phyloP scores from a whole-genome alignment of 2,797 vertebrate genomes.

The Diplodus sargus region DNA sequence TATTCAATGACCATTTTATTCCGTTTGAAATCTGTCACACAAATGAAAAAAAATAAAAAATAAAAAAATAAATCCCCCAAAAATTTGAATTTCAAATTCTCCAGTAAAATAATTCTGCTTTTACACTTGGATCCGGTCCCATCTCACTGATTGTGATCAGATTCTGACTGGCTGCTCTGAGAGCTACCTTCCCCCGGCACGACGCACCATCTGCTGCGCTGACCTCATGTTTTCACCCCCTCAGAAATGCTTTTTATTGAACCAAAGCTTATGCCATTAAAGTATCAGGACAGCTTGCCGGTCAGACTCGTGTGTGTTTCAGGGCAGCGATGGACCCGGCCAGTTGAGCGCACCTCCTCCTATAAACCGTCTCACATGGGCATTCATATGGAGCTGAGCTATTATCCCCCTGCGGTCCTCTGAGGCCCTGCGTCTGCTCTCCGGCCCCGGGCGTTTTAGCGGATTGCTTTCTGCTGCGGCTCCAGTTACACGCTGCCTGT shows the following conservation, averaged over 20 bases:
- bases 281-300: slow-evolving; percentile 49
- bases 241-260: slow-evolving; percentile 66
- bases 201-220: slow-evolving; percentile 34
- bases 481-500: slow-evolving; percentile 64
- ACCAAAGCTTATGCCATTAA: slow-evolving; percentile 49
- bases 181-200: slow-evolving; percentile 1
- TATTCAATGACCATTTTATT: background rate
- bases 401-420: slow-evolving; percentile 55
- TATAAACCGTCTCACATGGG: slow-evolving; percentile 50
- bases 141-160: slow-evolving; percentile 5
- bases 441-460: slow-evolving; percentile 61
- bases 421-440: slow-evolving; percentile 47
- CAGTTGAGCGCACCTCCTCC: slow-evolving; percentile 18
- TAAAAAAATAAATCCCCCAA: too few relatives aligned
- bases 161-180: slow-evolving; percentile 7
- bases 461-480: slow-evolving; percentile 60
- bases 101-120: background rate
- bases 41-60: background rate
- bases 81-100: slow-evolving; percentile 1
- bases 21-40: too few relatives aligned
- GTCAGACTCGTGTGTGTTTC: slow-evolving; percentile 45
- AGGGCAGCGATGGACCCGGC: slow-evolving; percentile 1
- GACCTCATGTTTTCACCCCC: slow-evolving; percentile 41
- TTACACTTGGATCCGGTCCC: background rate
- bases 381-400: slow-evolving; percentile 53